Evolutionary conservation across 2,113 vertebrate species (phyloP), one percentile per base, ranked within the genome.

Genomic region (Argyrosomus japonicus): DNA sequence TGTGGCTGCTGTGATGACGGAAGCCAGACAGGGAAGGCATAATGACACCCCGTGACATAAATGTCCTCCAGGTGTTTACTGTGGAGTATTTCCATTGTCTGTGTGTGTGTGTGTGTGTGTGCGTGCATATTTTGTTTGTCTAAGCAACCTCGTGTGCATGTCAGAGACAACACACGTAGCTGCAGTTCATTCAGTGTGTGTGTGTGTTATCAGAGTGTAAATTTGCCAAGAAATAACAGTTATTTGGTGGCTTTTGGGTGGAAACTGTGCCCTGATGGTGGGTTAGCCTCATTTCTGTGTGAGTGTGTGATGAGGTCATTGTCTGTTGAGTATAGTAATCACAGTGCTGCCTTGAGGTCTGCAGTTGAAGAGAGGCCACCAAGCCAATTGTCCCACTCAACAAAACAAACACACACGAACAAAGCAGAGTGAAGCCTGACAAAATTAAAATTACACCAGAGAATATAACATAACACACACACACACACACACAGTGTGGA

Each of bases 11-110:
- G 51, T 75, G 75, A 75, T 70, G 68, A 60, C 69, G 45, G 78
- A 73, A 18, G 40, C 60, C 27, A 58, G 36, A 57, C 29, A 67
- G 58, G 54, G 58, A 76, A 60, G 57, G n/a, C 32, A 29, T 82
- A 78, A 84, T 82, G 65, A 88, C 12, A 53, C 15, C 68, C 36
- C 69, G 53, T 62, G 87, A 82, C 72, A 76, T 60, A 83, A 83
- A 78, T 82, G 68, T 45, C 81, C 91, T 79, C 69, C 74, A 79
- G 82, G 79, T 77, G 81, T 67, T 64, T 45, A 48, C 32, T 54
- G 47, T 78, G 19, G 27, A 51, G 56, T 50, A 40, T 70, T 36
- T 73, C 51, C 75, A 45, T 50, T 70, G 43, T 36, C 0, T n/a
- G 0, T 65, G 21, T 36, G 23, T 23, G 1, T 58, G 17, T 48